Base-by-base conservation (phyloP, 2,888 invertebrate species). In the Chrysomela aeneicollis region DNA sequence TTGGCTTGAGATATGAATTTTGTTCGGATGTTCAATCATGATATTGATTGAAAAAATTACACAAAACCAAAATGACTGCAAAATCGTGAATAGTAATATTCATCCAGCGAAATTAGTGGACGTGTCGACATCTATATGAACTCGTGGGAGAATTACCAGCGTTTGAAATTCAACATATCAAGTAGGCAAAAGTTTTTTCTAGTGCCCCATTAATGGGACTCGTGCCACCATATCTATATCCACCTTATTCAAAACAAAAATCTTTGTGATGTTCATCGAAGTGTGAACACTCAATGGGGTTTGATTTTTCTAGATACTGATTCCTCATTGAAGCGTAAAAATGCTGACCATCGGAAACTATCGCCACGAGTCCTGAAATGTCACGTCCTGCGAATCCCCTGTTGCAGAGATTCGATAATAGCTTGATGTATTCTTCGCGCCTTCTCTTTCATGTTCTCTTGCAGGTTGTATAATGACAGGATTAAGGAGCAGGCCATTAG, bases 401-500 rank as follows among this genome's bases (percentile, higher is more conserved):
- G 57, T 21, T 57, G 18, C 47, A 18, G 57, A 57, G 57, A 57
- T 57, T 57, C 57, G 47, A 57, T 73, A 72, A 72, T 72, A 61
- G 70, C 68, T 62, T 67, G 69, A 67, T 68, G 65, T 61, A 61
- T 52, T 64, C 55, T 26, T 60, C 35, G 64, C 59, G 64, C 59
- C 51, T 64, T 64, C 54, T 55, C 64, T 64, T 64, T 64, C 60
- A 64, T 64, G 68, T 59, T 64, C 62, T 63, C 64, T 66, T 47
- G 59, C 73, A 72, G 75, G 77, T 78, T 75, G 73, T 75, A 76
- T 80, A 80, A 81, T 79, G 79, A 80, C 78, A 77, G 77, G 77
- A 79, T 80, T 79, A 79, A 80, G 79, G 78, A 79, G 78, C 76
- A 75, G 70, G 71, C 79, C 80, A 80, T 79, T 81, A 80, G 74